These are phyloP conservation scores for Mantis religiosa DNA, from an alignment of 2,888 invertebrate genomes.

Conservation along the genomic window DNA sequence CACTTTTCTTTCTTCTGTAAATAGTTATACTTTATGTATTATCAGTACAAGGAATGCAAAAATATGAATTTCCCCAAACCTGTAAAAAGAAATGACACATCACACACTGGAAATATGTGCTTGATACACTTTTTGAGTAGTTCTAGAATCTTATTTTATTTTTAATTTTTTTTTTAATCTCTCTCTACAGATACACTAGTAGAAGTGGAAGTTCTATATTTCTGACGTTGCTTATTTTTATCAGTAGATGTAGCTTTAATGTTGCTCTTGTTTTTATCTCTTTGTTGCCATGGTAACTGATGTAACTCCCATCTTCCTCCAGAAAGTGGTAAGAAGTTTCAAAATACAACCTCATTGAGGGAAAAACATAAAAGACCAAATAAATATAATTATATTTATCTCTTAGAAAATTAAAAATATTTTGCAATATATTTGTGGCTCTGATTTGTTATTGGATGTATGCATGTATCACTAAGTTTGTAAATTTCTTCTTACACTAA, in stretches of 20 bases:
- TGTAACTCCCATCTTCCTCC: constrained; percentile 35
- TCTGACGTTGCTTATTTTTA: constrained; percentile 25
- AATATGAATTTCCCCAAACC: constrained; percentile 8
- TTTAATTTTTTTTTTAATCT: background rate
- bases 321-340: constrained; percentile 39
- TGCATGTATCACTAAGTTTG: constrained; percentile 10
- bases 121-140: constrained; percentile 12
- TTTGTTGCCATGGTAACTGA: constrained; percentile 35
- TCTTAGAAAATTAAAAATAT: background rate
- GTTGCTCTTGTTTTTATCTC: constrained; percentile 36
- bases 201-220: constrained; percentile 13
- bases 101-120: constrained; percentile 9
- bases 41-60: constrained; percentile 3
- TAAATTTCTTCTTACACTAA: background rate
- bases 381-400: constrained; percentile 1
- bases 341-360: constrained; percentile 18
- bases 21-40: background rate
- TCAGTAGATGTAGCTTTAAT: constrained; percentile 34
- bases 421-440: constrained; percentile 17
- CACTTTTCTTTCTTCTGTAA: constrained; percentile 8
- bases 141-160: background rate
- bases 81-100: constrained; percentile 3
- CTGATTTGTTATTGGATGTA: constrained; percentile 15
- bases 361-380: constrained; percentile 14
- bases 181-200: constrained; percentile 4